Base-by-base conservation (phyloP, 2,888 invertebrate genomes). In the Heterodera filipjevi region DNA sequence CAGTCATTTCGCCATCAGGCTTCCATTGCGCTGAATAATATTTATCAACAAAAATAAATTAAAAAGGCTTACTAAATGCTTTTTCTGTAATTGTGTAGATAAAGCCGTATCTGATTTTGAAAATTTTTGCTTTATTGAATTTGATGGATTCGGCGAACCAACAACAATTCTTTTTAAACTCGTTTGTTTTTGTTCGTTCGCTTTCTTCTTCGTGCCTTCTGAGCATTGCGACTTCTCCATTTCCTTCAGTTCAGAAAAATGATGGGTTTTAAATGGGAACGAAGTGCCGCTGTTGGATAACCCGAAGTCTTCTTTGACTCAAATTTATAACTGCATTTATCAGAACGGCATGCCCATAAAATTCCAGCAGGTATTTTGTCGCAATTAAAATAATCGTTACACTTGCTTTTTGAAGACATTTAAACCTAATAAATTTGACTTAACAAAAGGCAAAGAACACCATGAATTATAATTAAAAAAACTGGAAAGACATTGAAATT, bases 21-120 rank as follows among this genome's bases (percentile, higher is more conserved):
- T 2, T 30, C 71, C 71, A 71, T 71, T 71, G 27, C 3, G 39
- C 71, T 71, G 3, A 71, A 71, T 5, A 19, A 19, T 68, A 68
- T 19, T 35, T 22, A 35, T n/a, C n/a, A n/a, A n/a, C 19, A 49
- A 49, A 49, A 49, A 49, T 49, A 49, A n/a, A n/a, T n/a, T n/a
- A 39, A 6, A 30, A n/a, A 71, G 27, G 27, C n/a, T 71, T 1
- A 30, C n/a, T 5, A 71, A 32, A 14, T 8, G n/a, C 32, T 71
- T 30, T 32, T 71, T 14, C 1, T 8, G 32, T 30, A 1, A 10
- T 71, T 71, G 46, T 14, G 46, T 12, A 12, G 46, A 49, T 12
- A 2, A 12, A 10, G 46, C 46, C 3, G 46, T 14, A 16, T 5
- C 46, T 3, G 46, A 49, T 16, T 3, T n/a, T 3, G n/a, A 22